Percentiles rank a stretch among this genome's conserved stretches.
These are phyloP conservation scores for Drosophila tanythrix DNA, from an alignment of 2,888 invertebrate species.

Conservation along the genomic window DNA sequence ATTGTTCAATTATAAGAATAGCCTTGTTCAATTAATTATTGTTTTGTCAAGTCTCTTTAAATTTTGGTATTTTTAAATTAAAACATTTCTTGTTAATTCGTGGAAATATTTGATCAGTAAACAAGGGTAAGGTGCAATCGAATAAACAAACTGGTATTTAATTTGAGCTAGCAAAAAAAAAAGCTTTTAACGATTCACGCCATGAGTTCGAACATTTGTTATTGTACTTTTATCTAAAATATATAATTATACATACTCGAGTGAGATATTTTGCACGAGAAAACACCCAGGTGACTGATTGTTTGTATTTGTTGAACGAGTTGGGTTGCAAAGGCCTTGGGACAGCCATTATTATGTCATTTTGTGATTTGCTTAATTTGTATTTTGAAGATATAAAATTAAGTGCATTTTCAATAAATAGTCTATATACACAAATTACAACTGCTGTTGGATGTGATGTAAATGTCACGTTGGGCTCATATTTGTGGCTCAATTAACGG, in stretches of 20 bases:
- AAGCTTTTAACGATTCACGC: conserved; percentile 32
- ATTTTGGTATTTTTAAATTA: not conserved
- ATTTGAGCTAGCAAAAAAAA: conserved; percentile 1
- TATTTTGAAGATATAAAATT: conserved; percentile 44
- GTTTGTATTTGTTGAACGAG: conserved; percentile 39
- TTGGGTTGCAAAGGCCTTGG: conserved; percentile 13
- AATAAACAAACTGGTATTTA: conserved; percentile 4
- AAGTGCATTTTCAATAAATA: conserved; percentile 50
- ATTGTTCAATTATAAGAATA: conserved; percentile 6
- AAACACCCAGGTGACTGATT: conserved; percentile 50
- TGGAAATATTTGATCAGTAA: conserved; percentile 9
- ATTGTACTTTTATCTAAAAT: conserved; percentile 43
- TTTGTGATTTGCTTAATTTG: conserved; percentile 45
- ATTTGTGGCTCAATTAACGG: conserved; percentile 13
- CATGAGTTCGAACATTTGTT: conserved; percentile 32
- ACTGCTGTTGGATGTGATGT: conserved; percentile 7
- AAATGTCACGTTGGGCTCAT: conserved; percentile 4
- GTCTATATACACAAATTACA: conserved; percentile 16
- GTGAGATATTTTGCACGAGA: conserved; percentile 65
- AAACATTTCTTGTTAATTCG: conserved; percentile 18
- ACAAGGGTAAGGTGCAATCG: conserved; percentile 7
- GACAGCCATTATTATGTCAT: not conserved
- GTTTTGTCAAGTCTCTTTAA: not conserved
- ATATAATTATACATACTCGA: conserved; percentile 33
- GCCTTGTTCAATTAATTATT: not conserved